Evolutionary conservation across 2,888 invertebrate genomes (phyloP).

Genomic region (Philaethria dido): DNA sequence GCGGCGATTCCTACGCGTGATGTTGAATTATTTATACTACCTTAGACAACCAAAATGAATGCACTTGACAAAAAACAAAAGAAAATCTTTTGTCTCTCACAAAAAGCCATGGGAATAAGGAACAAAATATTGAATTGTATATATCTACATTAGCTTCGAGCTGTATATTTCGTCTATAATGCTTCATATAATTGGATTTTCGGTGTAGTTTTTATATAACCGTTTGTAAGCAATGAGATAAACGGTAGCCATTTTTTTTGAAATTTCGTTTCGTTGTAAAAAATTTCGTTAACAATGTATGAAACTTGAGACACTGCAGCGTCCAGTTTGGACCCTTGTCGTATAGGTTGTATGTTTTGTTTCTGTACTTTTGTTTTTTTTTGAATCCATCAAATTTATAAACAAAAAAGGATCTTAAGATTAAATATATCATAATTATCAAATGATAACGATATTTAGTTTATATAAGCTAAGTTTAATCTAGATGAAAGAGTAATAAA

Average conservation of each 20-base stretch:
- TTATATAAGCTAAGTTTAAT: too few species aligned
- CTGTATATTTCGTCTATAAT: constrained; percentile 47
- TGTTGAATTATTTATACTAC: constrained; percentile 82
- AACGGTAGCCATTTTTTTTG: constrained; percentile 61
- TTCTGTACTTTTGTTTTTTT: constrained; percentile 1
- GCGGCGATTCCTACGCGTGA: constrained; percentile 70
- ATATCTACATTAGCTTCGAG: not conserved
- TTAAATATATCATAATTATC: too few species aligned
- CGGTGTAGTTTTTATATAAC: constrained; percentile 66
- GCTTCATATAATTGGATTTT: constrained; percentile 60
- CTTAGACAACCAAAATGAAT: constrained; percentile 79
- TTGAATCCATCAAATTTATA: not conserved
- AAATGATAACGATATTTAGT: too few species aligned
- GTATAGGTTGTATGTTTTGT: constrained; percentile 1
- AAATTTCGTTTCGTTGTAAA: constrained; percentile 50
- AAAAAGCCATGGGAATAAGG: constrained; percentile 70
- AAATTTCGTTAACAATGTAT: constrained; percentile 48
- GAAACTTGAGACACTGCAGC: constrained; percentile 50
- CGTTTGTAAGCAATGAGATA: constrained; percentile 73
- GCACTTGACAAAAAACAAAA: constrained; percentile 79
- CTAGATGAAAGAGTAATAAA: too few species aligned
- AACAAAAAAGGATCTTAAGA: too few species aligned
- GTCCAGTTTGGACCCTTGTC: constrained; percentile 31
- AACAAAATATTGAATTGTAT: constrained; percentile 65
- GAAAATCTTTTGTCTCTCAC: constrained; percentile 55